Conservation (phyloP, 2,888 invertebrate species). For the Cheilosia urbana region DNA sequence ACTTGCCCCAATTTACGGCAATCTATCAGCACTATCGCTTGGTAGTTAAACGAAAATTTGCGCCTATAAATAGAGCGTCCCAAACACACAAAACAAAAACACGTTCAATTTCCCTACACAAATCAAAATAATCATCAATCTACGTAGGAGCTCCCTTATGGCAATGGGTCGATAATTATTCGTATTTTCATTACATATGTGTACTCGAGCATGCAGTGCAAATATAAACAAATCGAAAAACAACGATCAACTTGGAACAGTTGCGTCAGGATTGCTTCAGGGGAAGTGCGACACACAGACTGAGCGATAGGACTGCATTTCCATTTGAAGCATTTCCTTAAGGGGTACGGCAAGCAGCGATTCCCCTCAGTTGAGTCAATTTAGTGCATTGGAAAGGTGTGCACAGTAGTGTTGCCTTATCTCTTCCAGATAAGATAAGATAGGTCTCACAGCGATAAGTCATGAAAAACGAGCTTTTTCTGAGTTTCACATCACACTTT, state of each 20-base stretch:
- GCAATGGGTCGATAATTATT: background rate
- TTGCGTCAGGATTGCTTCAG: background rate
- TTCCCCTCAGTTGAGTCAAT: background rate
- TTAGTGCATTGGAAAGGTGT: constrained; percentile 19
- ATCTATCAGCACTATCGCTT: constrained; percentile 9
- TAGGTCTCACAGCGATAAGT: constrained; percentile 16
- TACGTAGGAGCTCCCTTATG: background rate
- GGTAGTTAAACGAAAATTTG: background rate
- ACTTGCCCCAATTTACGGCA: constrained; percentile 38
- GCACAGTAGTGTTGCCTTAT: constrained; percentile 17
- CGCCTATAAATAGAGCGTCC: constrained; percentile 5
- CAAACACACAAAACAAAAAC: background rate
- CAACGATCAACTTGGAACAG: background rate
- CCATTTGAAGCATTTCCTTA: background rate
- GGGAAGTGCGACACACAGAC: background rate
- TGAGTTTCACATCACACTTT: background rate
- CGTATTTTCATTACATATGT: background rate
- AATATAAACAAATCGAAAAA: background rate
- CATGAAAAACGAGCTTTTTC: constrained; percentile 2
- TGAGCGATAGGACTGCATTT: constrained; percentile 35
- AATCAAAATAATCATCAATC: constrained; percentile 3
- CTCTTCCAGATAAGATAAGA: constrained; percentile 48
- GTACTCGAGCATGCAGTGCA: background rate
- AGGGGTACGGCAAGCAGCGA: background rate
- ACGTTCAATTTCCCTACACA: constrained; percentile 23